These are phyloP conservation scores for Phenacoccus solenopsis DNA, from an alignment of 1,140 invertebrate genomes.

Conservation along the genomic window DNA sequence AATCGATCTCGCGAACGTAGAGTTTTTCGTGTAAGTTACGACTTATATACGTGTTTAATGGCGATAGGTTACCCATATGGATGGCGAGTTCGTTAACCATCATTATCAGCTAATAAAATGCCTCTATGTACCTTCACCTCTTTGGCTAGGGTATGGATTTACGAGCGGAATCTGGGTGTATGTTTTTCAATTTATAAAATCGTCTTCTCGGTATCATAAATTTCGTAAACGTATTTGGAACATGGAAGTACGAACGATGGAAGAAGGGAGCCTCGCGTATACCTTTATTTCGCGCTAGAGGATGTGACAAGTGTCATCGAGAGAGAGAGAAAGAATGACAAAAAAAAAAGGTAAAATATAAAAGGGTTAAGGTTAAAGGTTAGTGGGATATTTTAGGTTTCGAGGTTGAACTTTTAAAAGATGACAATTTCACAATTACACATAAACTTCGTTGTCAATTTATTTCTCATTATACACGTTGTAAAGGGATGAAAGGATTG, in stretches of 20 bases:
- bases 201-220: background rate
- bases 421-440: conserved; percentile 15
- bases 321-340: background rate
- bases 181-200: background rate
- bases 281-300: too few species aligned
- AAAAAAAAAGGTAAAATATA: background rate
- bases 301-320: conserved; percentile 4
- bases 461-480: conserved; percentile 12
- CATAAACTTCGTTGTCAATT: conserved; percentile 17
- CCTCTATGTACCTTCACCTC: background rate
- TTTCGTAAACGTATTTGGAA: background rate
- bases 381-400: conserved; percentile 16
- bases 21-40: too few species aligned
- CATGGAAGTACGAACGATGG: too few species aligned
- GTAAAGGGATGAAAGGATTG: background rate
- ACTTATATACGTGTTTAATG: too few species aligned
- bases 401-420: conserved; percentile 16
- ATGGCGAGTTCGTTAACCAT: background rate
- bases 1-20: too few species aligned
- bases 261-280: background rate
- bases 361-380: conserved; percentile 16
- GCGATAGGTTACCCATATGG: background rate
- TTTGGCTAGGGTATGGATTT: too few species aligned
- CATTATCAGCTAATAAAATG: conserved; percentile 14
- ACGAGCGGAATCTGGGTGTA: background rate